Base-by-base conservation (phyloP, 2,888 invertebrate genomes). In the Xestia ashworthii region DNA sequence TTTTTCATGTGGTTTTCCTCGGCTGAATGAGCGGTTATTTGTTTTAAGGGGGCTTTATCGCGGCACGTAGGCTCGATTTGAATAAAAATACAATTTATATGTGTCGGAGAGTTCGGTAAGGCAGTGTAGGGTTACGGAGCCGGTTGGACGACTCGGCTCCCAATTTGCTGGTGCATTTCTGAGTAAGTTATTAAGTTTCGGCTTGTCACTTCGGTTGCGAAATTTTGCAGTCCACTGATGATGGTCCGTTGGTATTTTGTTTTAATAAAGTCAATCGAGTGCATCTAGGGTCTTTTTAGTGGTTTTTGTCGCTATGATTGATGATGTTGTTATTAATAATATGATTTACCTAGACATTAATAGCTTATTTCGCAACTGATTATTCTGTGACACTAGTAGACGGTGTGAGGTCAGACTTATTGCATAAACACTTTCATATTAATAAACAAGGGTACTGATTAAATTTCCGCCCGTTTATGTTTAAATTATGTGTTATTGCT, bases 51-150 rank as follows among this genome's bases (percentile, higher is more conserved):
- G 95, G 93, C 93, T 95, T 95, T 95, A 96, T 95, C 94, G 93
- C 92, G 89, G 95, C 95, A 95, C 95, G 96, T 95, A 95, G 94
- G 94, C 93, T 93, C 92, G 93, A 96, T 96, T 96, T 96, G 96
- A 96, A 96, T 96, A 96, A 96, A 96, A 96, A 96, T 95, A 95
- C 96, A 94, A 96, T 96, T 96, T 96, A 95, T 96, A 96, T 96
- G 96, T 96, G 96, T 95, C 94, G 94, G 94, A 91, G 94, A 93
- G 93, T 93, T 92, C 91, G 94, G 94, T 93, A 92, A 94, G 94
- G 93, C 94, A 92, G 95, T 96, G 92, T 96, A 92, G 95, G 93
- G 96, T 96, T 96, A 94, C 96, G 84, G 90, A 95, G 95, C 96
- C 95, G 96, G 96, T 96, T 90, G 84, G 90, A 91, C 93, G 91